phyloP scores from a whole-genome alignment of 2,113 vertebrate species.

The Megalops atlanticus region DNA sequence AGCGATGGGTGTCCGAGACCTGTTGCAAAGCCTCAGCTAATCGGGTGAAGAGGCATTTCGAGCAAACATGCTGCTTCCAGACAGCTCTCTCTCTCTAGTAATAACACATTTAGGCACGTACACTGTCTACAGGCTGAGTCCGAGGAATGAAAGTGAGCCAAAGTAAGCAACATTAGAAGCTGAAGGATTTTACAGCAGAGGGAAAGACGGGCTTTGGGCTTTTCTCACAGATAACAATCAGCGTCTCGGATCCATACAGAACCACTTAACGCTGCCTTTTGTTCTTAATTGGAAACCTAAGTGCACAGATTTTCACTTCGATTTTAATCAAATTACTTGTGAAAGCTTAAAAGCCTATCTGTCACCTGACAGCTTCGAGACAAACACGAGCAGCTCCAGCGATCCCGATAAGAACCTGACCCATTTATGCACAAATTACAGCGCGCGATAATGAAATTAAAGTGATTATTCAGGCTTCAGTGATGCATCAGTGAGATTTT shows the following conservation, averaged over 20 bases:
- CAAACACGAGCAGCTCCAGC: not conserved
- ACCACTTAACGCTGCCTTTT: not conserved
- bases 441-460: not conserved
- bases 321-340: not conserved
- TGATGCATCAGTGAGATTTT: not conserved
- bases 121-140: too few species aligned
- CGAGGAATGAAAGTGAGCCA: too few species aligned
- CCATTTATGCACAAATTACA: slow-evolving; percentile 5
- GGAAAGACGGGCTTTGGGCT: not conserved
- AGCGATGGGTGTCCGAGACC: not conserved
- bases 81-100: not conserved
- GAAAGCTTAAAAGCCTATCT: not conserved
- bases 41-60: not conserved
- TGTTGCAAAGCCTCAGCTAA: not conserved
- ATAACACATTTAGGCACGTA: not conserved
- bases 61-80: not conserved
- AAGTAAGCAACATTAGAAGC: too few species aligned
- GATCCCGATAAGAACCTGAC: not conserved
- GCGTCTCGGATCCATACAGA: not conserved
- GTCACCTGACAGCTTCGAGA: not conserved
- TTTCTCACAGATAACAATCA: not conserved
- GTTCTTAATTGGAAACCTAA: not conserved
- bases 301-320: not conserved
- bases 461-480: not conserved
- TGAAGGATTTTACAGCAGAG: not conserved